phyloP scores from a whole-genome alignment of 2,797 vertebrate species.

The Myotis myotis region DNA sequence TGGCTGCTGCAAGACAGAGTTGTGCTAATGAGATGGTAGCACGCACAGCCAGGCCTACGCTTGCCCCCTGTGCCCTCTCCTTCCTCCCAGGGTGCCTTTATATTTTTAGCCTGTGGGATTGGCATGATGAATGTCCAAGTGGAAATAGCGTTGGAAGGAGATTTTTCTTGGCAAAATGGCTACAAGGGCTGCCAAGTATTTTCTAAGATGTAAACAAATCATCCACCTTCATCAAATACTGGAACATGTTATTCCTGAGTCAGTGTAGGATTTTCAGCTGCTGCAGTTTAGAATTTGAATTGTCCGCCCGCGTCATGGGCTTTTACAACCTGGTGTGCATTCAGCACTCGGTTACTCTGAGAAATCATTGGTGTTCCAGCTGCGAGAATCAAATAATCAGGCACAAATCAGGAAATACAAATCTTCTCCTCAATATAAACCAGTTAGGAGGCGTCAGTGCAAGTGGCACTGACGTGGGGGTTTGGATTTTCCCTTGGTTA shows the following conservation, averaged over 20 bases:
- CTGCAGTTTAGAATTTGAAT: background rate
- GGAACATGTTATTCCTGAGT: background rate
- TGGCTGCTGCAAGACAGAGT: background rate
- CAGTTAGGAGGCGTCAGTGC: background rate
- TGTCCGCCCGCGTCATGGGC: background rate
- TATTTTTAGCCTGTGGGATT: slow-evolving; percentile 29
- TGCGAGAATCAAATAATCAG: background rate
- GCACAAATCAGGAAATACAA: background rate
- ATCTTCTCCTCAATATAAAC: background rate
- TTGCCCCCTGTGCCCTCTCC: background rate
- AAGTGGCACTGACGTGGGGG: background rate
- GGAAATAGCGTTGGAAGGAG: slow-evolving; percentile 31
- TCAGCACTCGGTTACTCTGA: background rate
- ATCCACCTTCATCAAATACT: background rate
- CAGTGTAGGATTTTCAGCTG: background rate
- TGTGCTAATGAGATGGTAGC: background rate
- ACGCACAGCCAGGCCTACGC: background rate
- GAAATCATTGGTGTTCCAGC: background rate
- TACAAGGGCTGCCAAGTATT: slow-evolving; percentile 38
- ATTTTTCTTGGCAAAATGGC: slow-evolving; percentile 52
- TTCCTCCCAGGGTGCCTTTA: background rate
- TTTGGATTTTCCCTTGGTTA: background rate
- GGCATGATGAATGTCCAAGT: slow-evolving; percentile 3
- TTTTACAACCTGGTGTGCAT: background rate
- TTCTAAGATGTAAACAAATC: slow-evolving; percentile 53